phyloP scores from a whole-genome alignment of 1,140 invertebrate genomes.

The Orussus abietinus region DNA sequence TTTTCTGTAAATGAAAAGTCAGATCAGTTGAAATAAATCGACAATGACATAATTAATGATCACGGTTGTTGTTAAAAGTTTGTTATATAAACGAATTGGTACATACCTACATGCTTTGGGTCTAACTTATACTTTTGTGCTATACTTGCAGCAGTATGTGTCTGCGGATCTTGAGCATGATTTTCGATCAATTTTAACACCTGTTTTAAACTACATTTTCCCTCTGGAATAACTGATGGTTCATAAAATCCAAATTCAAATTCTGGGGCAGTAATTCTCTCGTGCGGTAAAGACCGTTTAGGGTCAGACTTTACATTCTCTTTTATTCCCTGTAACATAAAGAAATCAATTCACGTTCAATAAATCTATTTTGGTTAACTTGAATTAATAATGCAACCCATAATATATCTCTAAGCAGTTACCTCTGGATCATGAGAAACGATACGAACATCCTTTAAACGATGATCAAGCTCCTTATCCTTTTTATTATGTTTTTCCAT shows the following conservation, averaged over 20 bases:
- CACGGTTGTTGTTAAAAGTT: constrained; percentile 1
- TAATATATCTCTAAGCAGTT: too few relatives aligned
- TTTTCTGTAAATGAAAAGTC: constrained; percentile 45
- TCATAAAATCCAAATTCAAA: constrained; percentile 39
- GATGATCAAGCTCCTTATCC: constrained; percentile 56
- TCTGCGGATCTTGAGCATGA: constrained; percentile 58
- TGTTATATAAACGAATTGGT: constrained; percentile 12
- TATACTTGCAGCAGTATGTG: constrained; percentile 57
- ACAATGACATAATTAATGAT: constrained; percentile 9
- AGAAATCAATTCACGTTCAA: constrained; percentile 6
- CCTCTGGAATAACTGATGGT: constrained; percentile 27
- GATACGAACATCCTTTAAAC: constrained; percentile 68
- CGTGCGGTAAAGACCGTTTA: constrained; percentile 48
- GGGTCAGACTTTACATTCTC: constrained; percentile 13
- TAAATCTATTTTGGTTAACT: constrained; percentile 13
- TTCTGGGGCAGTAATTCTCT: constrained; percentile 35
- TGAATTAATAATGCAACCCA: constrained; percentile 12
- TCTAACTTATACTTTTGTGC: constrained; percentile 65
- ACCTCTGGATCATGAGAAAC: constrained; percentile 55
- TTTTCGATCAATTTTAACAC: constrained; percentile 58
- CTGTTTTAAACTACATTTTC: constrained; percentile 44
- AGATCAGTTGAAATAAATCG: constrained; percentile 5
- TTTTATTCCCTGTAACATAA: constrained; percentile 9
- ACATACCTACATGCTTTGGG: constrained; percentile 57
- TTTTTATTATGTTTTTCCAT: constrained; percentile 58